Evolutionary conservation across 2,797 vertebrate species (phyloP).

Genomic region (Craterocephalus amniculus): DNA sequence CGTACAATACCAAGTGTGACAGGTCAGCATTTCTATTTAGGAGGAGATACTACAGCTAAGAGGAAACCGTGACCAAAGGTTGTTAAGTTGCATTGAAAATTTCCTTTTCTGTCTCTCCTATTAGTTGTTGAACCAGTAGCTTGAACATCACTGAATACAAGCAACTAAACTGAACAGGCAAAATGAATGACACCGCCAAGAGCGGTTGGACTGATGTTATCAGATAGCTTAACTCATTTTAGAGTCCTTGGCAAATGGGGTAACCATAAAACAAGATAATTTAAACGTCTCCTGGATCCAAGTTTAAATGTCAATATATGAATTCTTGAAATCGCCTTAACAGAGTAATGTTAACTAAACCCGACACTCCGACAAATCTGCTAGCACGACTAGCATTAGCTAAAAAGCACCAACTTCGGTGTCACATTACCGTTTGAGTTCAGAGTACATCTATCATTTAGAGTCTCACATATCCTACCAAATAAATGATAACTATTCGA

Average conservation of each 20-base stretch:
- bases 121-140: neutral
- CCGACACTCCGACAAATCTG: conserved; percentile 26
- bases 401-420: neutral
- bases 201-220: neutral
- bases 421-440: neutral
- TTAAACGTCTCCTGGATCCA: fast-evolving
- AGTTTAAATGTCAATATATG: neutral
- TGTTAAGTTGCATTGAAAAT: conserved; percentile 6
- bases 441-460: neutral
- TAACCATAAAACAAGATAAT: no score
- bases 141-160: neutral
- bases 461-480: fast-evolving
- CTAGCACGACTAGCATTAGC: conserved; percentile 54
- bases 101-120: conserved; percentile 11
- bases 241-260: neutral
- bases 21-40: conserved; percentile 57
- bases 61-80: conserved; percentile 61
- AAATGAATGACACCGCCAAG: conserved; percentile 39
- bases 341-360: conserved; percentile 5
- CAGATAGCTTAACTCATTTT: conserved; percentile 16
- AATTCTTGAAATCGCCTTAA: neutral
- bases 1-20: conserved; percentile 7
- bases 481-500: neutral
- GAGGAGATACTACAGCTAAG: conserved; percentile 5
- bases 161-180: neutral